phyloP scores from a whole-genome alignment of 2,888 invertebrate species.

The Calliphora vomitoria region DNA sequence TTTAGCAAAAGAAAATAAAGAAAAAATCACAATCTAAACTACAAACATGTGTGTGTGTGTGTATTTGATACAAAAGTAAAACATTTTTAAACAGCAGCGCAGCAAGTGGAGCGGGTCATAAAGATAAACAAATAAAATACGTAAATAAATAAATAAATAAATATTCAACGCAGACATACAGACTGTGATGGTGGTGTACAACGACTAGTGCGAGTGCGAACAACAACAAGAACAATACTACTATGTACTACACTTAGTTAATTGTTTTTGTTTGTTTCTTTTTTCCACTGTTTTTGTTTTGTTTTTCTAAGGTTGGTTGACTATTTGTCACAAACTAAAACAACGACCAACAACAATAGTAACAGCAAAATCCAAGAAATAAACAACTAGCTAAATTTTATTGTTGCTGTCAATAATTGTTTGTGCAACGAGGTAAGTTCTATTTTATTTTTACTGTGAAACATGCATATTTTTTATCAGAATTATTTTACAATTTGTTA shows the following conservation, averaged over 20 bases:
- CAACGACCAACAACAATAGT: not conserved
- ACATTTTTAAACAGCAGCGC: slow-evolving; percentile 39
- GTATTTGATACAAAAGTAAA: slow-evolving; percentile 26
- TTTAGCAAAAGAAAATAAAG: slow-evolving; percentile 32
- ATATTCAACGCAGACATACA: slow-evolving; percentile 70
- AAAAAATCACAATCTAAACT: slow-evolving; percentile 55
- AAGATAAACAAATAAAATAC: slow-evolving; percentile 65
- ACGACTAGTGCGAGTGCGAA: slow-evolving; percentile 15
- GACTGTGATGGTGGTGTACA: slow-evolving; percentile 61
- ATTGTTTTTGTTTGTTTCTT: slow-evolving; percentile 33
- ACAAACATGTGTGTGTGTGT: slow-evolving; percentile 17
- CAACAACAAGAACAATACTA: slow-evolving; percentile 16
- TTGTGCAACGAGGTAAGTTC: slow-evolving; percentile 47
- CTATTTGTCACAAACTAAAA: slow-evolving; percentile 57
- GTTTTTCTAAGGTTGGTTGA: slow-evolving; percentile 52
- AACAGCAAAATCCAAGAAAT: slow-evolving; percentile 25
- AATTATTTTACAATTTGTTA: not conserved
- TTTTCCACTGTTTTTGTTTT: slow-evolving; percentile 31
- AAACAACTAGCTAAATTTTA: slow-evolving; percentile 12
- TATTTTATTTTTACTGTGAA: slow-evolving; percentile 32
- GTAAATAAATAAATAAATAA: slow-evolving; percentile 59
- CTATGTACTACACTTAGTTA: slow-evolving; percentile 1
- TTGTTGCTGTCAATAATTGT: slow-evolving; percentile 37
- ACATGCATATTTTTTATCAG: slow-evolving; percentile 16
- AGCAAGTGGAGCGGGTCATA: slow-evolving; percentile 65